Base-by-base conservation (phyloP, 2,888 invertebrate species). In the Macrophya annulata region DNA sequence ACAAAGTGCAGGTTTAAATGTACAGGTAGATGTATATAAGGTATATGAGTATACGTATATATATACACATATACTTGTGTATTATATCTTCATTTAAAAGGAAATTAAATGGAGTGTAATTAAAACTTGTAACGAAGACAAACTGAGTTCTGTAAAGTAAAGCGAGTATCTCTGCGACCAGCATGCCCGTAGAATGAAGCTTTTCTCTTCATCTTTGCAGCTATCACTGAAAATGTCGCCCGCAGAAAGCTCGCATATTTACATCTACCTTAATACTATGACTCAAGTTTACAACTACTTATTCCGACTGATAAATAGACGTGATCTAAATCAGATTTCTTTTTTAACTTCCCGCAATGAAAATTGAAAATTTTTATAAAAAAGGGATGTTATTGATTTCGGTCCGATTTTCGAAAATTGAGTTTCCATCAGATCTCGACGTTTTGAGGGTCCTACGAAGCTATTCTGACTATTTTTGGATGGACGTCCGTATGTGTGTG, bases 31-130 rank as follows among this genome's bases (percentile, higher is more conserved):
- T 31, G 31, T 40, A 31, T 15, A 37, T 8, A 40, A n/a, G 71
- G 71, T 37, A 17, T 17, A 40, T n/a, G 12, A 37, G 37, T 71
- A 9, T 6, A n/a, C 37, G 37, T 65, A 65, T 40, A 40, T 31
- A 31, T 31, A 31, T 3, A 9, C 1, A n/a, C 40, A 31, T 65
- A 65, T 40, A 40, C 37, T 31, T n/a, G 71, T 40, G 71, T 37
- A 71, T 45, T 72, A 21, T 45, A 45, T 72, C 76, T 65, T 77
- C 82, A 40, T 48, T 79, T 86, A 85, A 88, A 87, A 88, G 88
- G 87, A 88, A 89, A 88, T 90, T 87, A 87, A 87, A 88, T 86
- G 86, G 86, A 88, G 87, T 89, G 88, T 88, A 89, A 89, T 89
- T 89, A 89, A 90, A 89, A 89, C 87, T 90, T 89, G 86, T 85